Base-by-base conservation (phyloP, 2,888 invertebrate genomes). In the Leptura quadrifasciata region DNA sequence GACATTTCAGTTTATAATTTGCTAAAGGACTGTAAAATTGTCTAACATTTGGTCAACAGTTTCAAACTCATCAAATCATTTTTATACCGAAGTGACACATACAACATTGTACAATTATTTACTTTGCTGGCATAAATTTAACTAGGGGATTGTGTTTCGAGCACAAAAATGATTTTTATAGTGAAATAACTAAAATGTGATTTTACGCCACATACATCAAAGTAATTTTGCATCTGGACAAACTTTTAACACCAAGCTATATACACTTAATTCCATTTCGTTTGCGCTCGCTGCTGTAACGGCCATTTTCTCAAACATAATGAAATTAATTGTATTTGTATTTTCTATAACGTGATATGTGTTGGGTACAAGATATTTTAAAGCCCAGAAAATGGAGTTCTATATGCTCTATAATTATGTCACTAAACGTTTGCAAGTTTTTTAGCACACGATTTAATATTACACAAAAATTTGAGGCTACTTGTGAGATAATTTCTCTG, bases 1-100 rank as follows among this genome's bases (percentile, higher is more conserved):
- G 90, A 91, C 90, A 90, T 89, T 89, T 90, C 87, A 88, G 79
- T 85, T 82, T 83, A 83, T 83, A 83, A 82, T 85, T 82, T 82
- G 83, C 86, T 86, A 85, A 84, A 83, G 82, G 85, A 83, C 84
- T 85, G 84, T 85, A 83, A 84, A 83, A 81, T 84, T 82, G 82
- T 84, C 86, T 87, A 87, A 87, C 83, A 84, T 85, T 84, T 87
- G 87, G 86, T 87, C 87, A 87, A 87, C 86, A 85, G 84, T 85
- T 83, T 83, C 79, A 74, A 76, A 81, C 77, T 79, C 76, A 78
- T 75, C 68, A 74, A 77, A 79, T 74, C 75, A 79, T 80, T 81
- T 81, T 73, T 73, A 81, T 82, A 81, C 77, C 72, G 81, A 80
- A 80, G 80, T 76, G 68, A 54, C 57, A 60, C 64, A 60, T 55